Conservation (phyloP, 1,140 invertebrate species). For the Drosophila mojavensis region DNA sequence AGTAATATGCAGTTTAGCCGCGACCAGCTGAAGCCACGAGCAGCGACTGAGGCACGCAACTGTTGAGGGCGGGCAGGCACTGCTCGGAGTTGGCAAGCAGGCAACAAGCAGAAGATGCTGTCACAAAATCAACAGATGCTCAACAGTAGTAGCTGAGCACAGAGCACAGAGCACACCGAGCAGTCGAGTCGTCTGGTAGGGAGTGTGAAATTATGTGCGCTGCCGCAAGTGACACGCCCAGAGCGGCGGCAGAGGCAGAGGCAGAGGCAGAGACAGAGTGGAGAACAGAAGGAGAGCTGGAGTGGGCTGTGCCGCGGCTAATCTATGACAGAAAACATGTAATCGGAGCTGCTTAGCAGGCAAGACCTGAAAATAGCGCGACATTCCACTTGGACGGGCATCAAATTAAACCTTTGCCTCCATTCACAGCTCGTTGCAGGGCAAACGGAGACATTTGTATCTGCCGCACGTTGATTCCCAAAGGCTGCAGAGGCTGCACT, state of each 20-base stretch:
- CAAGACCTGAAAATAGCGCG: conserved; percentile 56
- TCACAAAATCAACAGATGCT: conserved; percentile 71
- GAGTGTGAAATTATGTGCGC: conserved; percentile 76
- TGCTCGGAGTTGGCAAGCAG: conserved; percentile 9
- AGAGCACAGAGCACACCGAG: neutral
- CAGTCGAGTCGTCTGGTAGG: conserved; percentile 4
- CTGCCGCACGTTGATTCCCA: conserved; percentile 43
- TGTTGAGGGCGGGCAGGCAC: conserved; percentile 4
- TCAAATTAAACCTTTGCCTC: conserved; percentile 51
- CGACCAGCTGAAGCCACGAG: conserved; percentile 29
- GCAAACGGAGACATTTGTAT: conserved; percentile 12
- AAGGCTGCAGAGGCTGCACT: conserved; percentile 47
- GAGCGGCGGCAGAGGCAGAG: neutral
- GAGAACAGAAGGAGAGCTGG: neutral
- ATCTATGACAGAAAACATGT: conserved; percentile 82
- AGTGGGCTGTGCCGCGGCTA: conserved; percentile 61
- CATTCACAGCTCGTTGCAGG: conserved; percentile 57
- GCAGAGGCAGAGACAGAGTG: neutral
- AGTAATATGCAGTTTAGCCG: conserved; percentile 75
- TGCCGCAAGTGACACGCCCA: conserved; percentile 49
- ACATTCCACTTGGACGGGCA: conserved; percentile 33
- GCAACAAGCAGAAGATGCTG: conserved; percentile 23
- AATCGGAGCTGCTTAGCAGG: conserved; percentile 51
- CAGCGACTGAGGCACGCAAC: conserved; percentile 8
- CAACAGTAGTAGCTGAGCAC: conserved; percentile 20